A percentile compares a stretch with the other conserved stretches of the same genome.
Evolutionary conservation across 1,140 invertebrate genomes (phyloP).

Genomic region (Drosophila navojoa): DNA sequence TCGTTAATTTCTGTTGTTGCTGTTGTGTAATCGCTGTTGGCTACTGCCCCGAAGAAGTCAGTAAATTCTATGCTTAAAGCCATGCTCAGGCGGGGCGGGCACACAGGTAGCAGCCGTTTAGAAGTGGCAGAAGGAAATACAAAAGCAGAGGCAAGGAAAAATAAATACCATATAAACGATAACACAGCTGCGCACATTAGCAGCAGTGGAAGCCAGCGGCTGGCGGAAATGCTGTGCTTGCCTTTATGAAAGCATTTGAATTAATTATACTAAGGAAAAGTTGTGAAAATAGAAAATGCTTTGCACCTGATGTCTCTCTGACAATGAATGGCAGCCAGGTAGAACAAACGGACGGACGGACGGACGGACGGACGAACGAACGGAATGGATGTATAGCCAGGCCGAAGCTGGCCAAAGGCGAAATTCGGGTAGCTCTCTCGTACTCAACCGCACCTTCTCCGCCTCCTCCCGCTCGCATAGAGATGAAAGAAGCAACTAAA

Average conservation of each 20-base stretch:
- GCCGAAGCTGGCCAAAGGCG: slow-evolving; percentile 3
- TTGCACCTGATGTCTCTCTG: slow-evolving; percentile 71
- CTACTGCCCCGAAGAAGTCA: neutral
- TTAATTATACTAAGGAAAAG: slow-evolving; percentile 73
- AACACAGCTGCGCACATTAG: slow-evolving; percentile 40
- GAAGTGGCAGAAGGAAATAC: too few relatives aligned
- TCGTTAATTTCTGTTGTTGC: slow-evolving; percentile 27
- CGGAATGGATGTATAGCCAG: too few relatives aligned
- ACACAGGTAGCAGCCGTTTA: neutral
- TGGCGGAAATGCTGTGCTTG: slow-evolving; percentile 7
- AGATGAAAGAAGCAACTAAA: too few relatives aligned
- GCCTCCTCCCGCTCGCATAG: neutral
- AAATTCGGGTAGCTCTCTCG: neutral
- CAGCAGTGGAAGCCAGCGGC: slow-evolving; percentile 2
- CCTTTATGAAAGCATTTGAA: slow-evolving; percentile 75
- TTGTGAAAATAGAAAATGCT: slow-evolving; percentile 79
- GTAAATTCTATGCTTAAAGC: slow-evolving; percentile 14
- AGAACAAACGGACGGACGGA: too few relatives aligned
- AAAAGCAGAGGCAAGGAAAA: neutral
- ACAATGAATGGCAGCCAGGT: slow-evolving; percentile 37
- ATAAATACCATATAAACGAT: slow-evolving; percentile 15
- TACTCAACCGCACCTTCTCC: neutral
- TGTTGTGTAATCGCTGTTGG: slow-evolving; percentile 19
- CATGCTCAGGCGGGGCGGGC: slow-evolving; percentile 3
- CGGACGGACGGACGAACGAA: neutral